phyloP scores from a whole-genome alignment of 2,113 vertebrate species.

The Oncorhynchus keta region DNA sequence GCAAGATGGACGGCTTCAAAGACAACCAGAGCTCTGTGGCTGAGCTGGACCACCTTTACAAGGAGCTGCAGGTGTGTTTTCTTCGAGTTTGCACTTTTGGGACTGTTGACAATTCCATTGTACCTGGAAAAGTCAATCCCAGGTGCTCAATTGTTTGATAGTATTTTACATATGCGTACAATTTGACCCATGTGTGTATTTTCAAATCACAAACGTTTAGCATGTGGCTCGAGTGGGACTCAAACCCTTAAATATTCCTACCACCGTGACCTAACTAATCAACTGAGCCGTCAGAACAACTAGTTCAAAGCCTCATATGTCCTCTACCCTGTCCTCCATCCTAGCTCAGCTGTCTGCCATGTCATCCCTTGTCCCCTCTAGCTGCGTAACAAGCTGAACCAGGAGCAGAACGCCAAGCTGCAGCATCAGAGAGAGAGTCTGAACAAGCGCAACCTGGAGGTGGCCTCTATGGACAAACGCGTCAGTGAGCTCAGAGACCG shows the following conservation, averaged over 20 bases:
- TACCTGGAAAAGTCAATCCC: too few species aligned
- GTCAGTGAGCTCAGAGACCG: conserved; percentile 92
- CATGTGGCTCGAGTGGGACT: too few species aligned
- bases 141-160: not conserved
- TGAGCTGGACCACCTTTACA: conserved; percentile 93
- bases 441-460: conserved; percentile 94
- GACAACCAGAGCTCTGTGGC: conserved; percentile 89
- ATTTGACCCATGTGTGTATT: too few species aligned
- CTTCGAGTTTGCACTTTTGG: not conserved
- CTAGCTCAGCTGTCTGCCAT: too few species aligned
- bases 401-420: conserved; percentile 93
- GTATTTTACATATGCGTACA: too few species aligned
- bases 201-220: too few species aligned
- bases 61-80: conserved; percentile 89
- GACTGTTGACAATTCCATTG: not conserved
- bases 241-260: too few species aligned
- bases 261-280: too few species aligned
- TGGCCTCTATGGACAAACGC: conserved; percentile 92
- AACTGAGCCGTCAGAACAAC: too few species aligned
- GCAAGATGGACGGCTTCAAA: conserved; percentile 85
- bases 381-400: conserved; percentile 95
- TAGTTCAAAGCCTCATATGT: too few species aligned
- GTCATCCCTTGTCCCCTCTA: conserved; percentile 42
- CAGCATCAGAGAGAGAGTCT: conserved; percentile 94
- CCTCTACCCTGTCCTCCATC: too few species aligned